Evolutionary conservation across 2,797 vertebrate genomes (phyloP).

Genomic region (Hipposideros larvatus): DNA sequence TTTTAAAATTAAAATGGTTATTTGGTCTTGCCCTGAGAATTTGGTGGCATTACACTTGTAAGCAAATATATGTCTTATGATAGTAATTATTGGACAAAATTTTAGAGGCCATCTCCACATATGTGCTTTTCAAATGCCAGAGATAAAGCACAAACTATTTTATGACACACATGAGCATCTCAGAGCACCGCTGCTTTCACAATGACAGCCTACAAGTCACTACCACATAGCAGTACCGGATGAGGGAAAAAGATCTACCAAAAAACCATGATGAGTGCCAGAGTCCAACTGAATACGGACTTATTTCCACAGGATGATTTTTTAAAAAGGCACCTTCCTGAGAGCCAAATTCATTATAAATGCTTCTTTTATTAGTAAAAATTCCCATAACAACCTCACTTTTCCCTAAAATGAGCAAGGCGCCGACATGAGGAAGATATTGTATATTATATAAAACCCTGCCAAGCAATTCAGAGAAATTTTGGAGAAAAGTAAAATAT

Average conservation of each 20-base stretch:
- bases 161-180: constrained; percentile 54
- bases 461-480: constrained; percentile 67
- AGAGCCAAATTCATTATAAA: constrained; percentile 74
- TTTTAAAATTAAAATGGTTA: constrained; percentile 35
- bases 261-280: constrained; percentile 29
- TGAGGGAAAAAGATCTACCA: constrained; percentile 70
- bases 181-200: constrained; percentile 41
- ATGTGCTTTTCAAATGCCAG: constrained; percentile 58
- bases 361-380: constrained; percentile 78
- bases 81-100: constrained; percentile 60
- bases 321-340: constrained; percentile 54
- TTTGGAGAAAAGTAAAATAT: constrained; percentile 57
- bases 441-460: constrained; percentile 46
- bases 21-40: constrained; percentile 36
- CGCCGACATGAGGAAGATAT: constrained; percentile 52
- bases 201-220: constrained; percentile 49
- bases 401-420: constrained; percentile 76
- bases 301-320: constrained; percentile 85
- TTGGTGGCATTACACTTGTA: constrained; percentile 56
- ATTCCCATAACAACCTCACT: constrained; percentile 71
- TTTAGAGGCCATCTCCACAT: constrained; percentile 55
- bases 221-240: not conserved
- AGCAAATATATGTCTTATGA: constrained; percentile 51
- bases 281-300: constrained; percentile 80
- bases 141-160: constrained; percentile 64